Evolutionary conservation across 2,888 invertebrate genomes (phyloP).

Genomic region (Cataglyphis livida): DNA sequence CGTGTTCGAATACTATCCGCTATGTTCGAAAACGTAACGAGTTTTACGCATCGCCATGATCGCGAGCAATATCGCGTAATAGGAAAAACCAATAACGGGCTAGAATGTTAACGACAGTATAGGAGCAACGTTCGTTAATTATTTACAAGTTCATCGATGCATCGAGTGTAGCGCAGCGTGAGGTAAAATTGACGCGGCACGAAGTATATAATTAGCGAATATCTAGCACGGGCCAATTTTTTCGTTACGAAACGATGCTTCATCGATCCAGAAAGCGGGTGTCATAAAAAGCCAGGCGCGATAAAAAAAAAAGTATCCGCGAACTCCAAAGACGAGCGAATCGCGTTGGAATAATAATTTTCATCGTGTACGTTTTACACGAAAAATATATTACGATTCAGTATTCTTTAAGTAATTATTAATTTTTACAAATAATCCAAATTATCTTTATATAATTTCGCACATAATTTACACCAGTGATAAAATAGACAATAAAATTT

Average conservation of each 20-base stretch:
- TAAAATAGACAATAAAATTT: not conserved
- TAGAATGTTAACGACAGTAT: constrained; percentile 72
- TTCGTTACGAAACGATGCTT: constrained; percentile 72
- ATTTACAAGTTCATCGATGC: constrained; percentile 80
- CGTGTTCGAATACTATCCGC: constrained; percentile 3
- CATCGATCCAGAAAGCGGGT: constrained; percentile 27
- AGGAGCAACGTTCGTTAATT: constrained; percentile 77
- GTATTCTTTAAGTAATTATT: constrained; percentile 10
- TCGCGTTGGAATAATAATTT: constrained; percentile 27
- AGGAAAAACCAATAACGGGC: constrained; percentile 74
- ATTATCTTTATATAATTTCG: not conserved
- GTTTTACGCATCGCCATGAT: constrained; percentile 64
- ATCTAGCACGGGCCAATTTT: constrained; percentile 70
- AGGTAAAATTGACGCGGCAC: constrained; percentile 71
- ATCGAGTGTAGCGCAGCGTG: constrained; percentile 68
- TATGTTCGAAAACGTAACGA: constrained; percentile 60
- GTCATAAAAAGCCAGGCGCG: constrained; percentile 42
- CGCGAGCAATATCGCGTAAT: constrained; percentile 67
- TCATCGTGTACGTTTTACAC: not conserved
- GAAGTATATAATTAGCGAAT: constrained; percentile 66
- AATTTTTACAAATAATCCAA: constrained; percentile 10
- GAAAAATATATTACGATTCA: constrained; percentile 7
- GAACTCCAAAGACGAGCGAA: constrained; percentile 14
- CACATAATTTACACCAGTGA: too few species aligned
- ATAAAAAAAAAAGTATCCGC: constrained; percentile 30